Evolutionary conservation across 2,797 vertebrate species (phyloP).

Genomic region (Hephaestus fuliginosus): DNA sequence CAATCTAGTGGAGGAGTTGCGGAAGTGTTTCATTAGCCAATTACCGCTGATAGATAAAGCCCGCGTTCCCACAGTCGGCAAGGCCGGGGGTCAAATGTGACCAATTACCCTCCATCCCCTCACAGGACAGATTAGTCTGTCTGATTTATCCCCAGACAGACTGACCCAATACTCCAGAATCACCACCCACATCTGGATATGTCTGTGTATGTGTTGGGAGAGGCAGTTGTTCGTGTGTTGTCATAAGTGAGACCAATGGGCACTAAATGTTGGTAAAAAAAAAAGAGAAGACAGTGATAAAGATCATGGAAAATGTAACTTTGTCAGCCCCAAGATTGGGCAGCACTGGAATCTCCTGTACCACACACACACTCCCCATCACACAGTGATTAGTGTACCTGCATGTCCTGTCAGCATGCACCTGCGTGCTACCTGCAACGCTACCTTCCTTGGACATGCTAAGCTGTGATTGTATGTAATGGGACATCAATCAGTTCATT

Average conservation of each 20-base stretch:
- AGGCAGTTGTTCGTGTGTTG: constrained; percentile 18
- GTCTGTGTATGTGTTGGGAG: constrained; percentile 23
- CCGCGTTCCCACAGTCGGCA: constrained; percentile 83
- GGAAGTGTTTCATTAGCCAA: constrained; percentile 91
- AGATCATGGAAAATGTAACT: not conserved
- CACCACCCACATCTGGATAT: constrained; percentile 71
- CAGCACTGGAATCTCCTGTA: not conserved
- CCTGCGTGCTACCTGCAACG: constrained; percentile 37
- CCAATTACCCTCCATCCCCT: constrained; percentile 84
- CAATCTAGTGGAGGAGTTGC: constrained; percentile 77
- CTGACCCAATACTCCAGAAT: constrained; percentile 75
- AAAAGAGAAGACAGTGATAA: not conserved
- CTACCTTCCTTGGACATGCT: constrained; percentile 56
- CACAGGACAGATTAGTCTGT: constrained; percentile 81
- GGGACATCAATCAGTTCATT: constrained; percentile 78
- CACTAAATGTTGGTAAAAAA: not conserved
- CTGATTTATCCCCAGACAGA: constrained; percentile 84
- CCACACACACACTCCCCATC: constrained; percentile 30
- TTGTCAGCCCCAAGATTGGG: constrained; percentile 3
- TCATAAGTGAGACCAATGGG: not conserved
- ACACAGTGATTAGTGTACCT: constrained; percentile 49
- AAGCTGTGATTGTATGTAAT: constrained; percentile 73
- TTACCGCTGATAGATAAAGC: constrained; percentile 87
- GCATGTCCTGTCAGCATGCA: constrained; percentile 51
- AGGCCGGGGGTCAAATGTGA: constrained; percentile 85